A percentile compares a stretch with the other conserved stretches of the same genome.
phyloP scores from a whole-genome alignment of 37 sponge, comb jelly and placozoan genomes.

The Corticium candelabrum region DNA sequence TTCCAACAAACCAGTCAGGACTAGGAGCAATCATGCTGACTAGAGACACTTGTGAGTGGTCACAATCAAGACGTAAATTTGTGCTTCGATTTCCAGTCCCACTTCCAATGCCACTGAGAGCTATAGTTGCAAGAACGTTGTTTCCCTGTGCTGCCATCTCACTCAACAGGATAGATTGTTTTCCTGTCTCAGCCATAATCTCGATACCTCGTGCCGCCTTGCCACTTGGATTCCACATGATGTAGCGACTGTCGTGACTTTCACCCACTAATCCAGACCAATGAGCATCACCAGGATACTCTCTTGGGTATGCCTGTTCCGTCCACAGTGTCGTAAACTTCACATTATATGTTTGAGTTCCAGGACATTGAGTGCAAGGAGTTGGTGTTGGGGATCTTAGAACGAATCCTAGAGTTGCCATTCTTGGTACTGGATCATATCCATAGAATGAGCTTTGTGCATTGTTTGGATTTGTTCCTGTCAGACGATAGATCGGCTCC shows the following conservation, averaged over 20 bases:
- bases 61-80: background rate
- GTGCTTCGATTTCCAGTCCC: background rate
- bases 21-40: conserved; percentile 7
- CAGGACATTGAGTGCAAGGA: too few species aligned
- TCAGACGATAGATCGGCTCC: too few species aligned
- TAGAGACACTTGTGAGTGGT: background rate
- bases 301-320: background rate
- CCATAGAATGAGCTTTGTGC: too few species aligned
- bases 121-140: background rate
- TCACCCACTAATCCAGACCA: background rate
- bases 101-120: background rate
- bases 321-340: background rate
- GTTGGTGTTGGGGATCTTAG: too few species aligned
- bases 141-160: background rate
- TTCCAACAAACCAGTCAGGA: conserved; percentile 11
- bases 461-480: too few species aligned
- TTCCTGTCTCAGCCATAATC: background rate
- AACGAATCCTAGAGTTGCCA: too few species aligned
- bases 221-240: conserved; percentile 2
- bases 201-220: background rate
- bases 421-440: too few species aligned
- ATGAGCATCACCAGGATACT: background rate
- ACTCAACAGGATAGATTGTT: background rate
- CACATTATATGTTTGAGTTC: background rate
- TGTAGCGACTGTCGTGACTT: background rate